These are phyloP conservation scores for Steinernema carpocapsae DNA, from an alignment of 2,888 invertebrate species.

Conservation along the genomic window DNA sequence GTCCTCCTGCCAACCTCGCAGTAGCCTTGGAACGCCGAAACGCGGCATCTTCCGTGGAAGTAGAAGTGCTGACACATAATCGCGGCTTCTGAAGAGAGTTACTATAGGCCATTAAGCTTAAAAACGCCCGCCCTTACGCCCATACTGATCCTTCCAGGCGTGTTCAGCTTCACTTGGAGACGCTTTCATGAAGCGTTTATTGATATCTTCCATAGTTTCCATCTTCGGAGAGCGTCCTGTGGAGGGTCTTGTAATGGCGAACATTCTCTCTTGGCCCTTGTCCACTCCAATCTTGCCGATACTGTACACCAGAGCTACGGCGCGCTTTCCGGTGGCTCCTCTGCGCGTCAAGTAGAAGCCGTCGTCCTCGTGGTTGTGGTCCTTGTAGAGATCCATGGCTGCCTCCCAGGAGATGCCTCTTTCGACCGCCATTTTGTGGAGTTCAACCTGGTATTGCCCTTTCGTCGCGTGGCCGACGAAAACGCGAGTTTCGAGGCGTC, in stretches of 20 bases:
- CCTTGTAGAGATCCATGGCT: conserved; percentile 80
- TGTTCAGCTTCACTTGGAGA: conserved; percentile 80
- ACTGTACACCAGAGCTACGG: conserved; percentile 83
- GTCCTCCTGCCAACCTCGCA: conserved; percentile 92
- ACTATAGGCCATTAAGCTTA: conserved; percentile 28
- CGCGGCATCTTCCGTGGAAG: conserved; percentile 78
- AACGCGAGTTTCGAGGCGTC: conserved; percentile 80
- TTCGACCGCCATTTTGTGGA: conserved; percentile 84
- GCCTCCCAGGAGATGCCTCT: conserved; percentile 84
- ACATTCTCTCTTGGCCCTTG: conserved; percentile 65
- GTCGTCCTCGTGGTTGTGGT: conserved; percentile 77
- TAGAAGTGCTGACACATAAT: conserved; percentile 51
- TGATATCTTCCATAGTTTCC: conserved; percentile 81
- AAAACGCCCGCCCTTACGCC: conserved; percentile 63
- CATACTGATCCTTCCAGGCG: conserved; percentile 79
- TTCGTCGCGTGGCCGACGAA: conserved; percentile 79
- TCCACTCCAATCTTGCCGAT: conserved; percentile 71
- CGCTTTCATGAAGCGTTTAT: conserved; percentile 85
- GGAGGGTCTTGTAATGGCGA: conserved; percentile 80
- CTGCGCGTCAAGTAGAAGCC: conserved; percentile 55
- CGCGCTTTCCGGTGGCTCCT: conserved; percentile 68
- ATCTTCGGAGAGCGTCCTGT: conserved; percentile 79
- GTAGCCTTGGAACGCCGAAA: conserved; percentile 79
- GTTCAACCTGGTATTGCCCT: conserved; percentile 88
- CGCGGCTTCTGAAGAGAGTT: not conserved